phyloP scores from a whole-genome alignment of 2,113 vertebrate genomes.

The Otolemur garnettii region DNA sequence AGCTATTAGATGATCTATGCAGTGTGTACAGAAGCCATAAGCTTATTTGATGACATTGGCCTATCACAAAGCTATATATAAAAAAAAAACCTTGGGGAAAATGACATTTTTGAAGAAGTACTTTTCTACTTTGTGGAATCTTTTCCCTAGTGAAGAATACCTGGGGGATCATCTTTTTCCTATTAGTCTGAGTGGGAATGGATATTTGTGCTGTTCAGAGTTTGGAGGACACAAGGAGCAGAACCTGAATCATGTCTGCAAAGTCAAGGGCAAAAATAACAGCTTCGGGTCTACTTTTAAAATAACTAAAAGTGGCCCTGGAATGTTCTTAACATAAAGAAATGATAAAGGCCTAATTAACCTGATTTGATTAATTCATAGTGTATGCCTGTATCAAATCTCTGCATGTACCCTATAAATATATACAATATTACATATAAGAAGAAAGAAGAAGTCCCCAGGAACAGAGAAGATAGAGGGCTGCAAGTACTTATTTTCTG shows the following conservation, averaged over 20 bases:
- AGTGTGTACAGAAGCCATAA: not conserved
- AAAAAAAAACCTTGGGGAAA: not conserved
- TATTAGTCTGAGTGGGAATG: not conserved
- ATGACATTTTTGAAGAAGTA: not conserved
- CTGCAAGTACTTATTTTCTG: not conserved
- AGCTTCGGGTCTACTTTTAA: too few relatives aligned
- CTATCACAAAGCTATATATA: not conserved
- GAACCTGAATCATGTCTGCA: not conserved
- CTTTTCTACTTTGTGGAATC: not conserved
- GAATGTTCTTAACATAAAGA: too few relatives aligned
- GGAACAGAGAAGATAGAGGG: not conserved
- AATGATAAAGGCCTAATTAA: too few relatives aligned
- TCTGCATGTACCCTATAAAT: too few relatives aligned
- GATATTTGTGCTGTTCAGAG: not conserved
- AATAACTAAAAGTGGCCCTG: too few relatives aligned
- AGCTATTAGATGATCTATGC: not conserved
- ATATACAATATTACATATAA: too few relatives aligned
- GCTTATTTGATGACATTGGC: not conserved
- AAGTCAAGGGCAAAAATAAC: not conserved
- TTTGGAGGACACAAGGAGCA: not conserved
- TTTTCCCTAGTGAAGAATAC: not conserved
- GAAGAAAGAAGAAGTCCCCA: not conserved
- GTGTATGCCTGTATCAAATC: too few relatives aligned
- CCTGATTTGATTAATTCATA: too few relatives aligned
- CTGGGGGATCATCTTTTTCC: not conserved